Evolutionary conservation across 2,888 invertebrate genomes (phyloP).

Genomic region (Eristalis pertinax): DNA sequence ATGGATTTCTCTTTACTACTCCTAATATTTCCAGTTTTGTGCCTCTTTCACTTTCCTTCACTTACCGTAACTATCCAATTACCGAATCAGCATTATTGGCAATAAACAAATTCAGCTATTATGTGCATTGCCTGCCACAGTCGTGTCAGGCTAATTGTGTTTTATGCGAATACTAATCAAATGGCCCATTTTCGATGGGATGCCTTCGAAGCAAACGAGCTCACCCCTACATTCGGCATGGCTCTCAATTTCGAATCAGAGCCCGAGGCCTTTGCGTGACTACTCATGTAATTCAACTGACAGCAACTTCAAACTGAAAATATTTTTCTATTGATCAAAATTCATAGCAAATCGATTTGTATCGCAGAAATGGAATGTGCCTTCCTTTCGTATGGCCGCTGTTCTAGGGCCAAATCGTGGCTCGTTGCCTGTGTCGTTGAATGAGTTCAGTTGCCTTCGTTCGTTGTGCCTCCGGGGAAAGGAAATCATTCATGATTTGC

Average conservation of each 20-base stretch:
- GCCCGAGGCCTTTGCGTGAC: conserved; percentile 53
- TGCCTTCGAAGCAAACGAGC: conserved; percentile 8
- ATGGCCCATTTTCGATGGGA: conserved; percentile 44
- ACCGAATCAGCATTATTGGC: not conserved
- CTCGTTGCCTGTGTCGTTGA: not conserved
- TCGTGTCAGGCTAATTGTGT: conserved; percentile 51
- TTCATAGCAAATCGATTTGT: conserved; percentile 66
- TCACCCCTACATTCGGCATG: not conserved
- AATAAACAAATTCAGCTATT: conserved; percentile 55
- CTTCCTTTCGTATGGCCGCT: not conserved
- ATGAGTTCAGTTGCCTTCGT: not conserved
- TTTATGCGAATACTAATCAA: conserved; percentile 58
- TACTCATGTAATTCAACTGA: conserved; percentile 34
- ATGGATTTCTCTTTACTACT: too few relatives aligned
- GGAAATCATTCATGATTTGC: not conserved
- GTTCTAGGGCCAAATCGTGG: not conserved
- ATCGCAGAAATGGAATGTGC: conserved; percentile 14
- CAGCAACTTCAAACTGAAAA: conserved; percentile 58
- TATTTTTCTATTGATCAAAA: conserved; percentile 65
- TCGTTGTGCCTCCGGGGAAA: not conserved
- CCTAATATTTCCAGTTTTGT: too few relatives aligned
- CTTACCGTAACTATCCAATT: not conserved
- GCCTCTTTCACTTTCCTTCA: not conserved
- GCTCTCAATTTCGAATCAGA: not conserved
- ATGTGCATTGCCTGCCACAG: conserved; percentile 36